phyloP scores from a whole-genome alignment of 2,797 vertebrate genomes.

The Pangasius mekongensis region DNA sequence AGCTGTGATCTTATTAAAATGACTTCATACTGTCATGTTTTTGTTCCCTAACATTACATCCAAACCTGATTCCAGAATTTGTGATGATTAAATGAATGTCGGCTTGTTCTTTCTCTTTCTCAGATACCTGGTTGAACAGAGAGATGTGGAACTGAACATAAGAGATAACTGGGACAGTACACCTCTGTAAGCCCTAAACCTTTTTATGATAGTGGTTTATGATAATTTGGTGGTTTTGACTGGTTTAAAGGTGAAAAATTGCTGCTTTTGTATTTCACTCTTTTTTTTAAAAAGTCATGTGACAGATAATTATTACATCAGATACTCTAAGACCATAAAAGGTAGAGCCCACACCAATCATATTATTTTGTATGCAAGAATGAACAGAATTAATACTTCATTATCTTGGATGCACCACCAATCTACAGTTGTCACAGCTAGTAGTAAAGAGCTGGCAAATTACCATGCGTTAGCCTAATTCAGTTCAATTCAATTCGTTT shows the following conservation, averaged over 20 bases:
- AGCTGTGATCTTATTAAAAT: background rate
- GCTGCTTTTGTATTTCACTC: background rate
- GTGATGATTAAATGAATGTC: background rate
- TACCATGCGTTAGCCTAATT: background rate
- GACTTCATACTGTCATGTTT: background rate
- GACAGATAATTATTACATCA: background rate
- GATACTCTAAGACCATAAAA: background rate
- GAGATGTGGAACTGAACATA: constrained; percentile 94
- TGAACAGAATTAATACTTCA: background rate
- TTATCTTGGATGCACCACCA: background rate
- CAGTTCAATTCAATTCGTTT: too few species aligned
- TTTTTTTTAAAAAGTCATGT: background rate
- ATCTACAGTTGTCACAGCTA: background rate
- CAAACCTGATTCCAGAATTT: background rate
- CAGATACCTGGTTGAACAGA: constrained; percentile 94
- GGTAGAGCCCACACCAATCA: background rate
- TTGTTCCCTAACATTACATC: background rate
- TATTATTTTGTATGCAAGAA: too few species aligned
- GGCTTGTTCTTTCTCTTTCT: background rate
- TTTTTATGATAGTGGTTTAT: background rate
- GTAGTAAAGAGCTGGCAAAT: background rate
- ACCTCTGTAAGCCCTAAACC: constrained; percentile 84
- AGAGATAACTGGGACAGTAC: constrained; percentile 98
- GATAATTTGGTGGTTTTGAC: background rate
- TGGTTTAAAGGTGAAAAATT: background rate